These are phyloP conservation scores for Anguilla rostrata DNA, from an alignment of 2,113 vertebrate genomes.

Conservation along the genomic window DNA sequence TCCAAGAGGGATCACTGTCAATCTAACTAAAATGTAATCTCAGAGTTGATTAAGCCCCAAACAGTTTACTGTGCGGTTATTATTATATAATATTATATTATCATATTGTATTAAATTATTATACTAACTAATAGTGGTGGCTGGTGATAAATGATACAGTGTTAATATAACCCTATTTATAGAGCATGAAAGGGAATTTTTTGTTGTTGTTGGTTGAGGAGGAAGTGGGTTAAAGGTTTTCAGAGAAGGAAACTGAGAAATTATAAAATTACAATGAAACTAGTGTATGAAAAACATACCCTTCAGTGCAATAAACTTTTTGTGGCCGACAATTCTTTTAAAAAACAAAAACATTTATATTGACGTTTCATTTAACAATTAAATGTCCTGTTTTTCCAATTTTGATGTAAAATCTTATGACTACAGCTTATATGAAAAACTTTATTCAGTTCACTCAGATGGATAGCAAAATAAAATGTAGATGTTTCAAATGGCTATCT, in stretches of 20 bases:
- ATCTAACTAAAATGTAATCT: too few relatives aligned
- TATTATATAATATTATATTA: not conserved
- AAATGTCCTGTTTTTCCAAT: not conserved
- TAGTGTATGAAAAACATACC: not conserved
- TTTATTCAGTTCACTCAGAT: not conserved
- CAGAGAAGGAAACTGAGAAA: not conserved
- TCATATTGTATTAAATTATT: not conserved
- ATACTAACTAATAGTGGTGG: not conserved
- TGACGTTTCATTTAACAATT: not conserved
- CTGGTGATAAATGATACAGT: not conserved
- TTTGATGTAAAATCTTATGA: too few relatives aligned
- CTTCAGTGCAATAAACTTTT: not conserved
- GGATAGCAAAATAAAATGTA: not conserved
- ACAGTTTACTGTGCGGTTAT: too few relatives aligned
- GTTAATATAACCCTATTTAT: not conserved
- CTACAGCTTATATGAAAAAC: not conserved
- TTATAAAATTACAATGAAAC: not conserved
- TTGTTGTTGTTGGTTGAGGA: not conserved
- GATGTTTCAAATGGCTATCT: not conserved
- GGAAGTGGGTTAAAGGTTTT: not conserved
- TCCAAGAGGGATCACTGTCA: too few relatives aligned
- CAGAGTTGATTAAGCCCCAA: too few relatives aligned
- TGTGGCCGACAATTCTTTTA: not conserved
- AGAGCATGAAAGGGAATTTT: not conserved
- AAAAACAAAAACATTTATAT: not conserved